Conservation (phyloP, 2,113 vertebrate genomes). For the Perccottus glenii region DNA sequence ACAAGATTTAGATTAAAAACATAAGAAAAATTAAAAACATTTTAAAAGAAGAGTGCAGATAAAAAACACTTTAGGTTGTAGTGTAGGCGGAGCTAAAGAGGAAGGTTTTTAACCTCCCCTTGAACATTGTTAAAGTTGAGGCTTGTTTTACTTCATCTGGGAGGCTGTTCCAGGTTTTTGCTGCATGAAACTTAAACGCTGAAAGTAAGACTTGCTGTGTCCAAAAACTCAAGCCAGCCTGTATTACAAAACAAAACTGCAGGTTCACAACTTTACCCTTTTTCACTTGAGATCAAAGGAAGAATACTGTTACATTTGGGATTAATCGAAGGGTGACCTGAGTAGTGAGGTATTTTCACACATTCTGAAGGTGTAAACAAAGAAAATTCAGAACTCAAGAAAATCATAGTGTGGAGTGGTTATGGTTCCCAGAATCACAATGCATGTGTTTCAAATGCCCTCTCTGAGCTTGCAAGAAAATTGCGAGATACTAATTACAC, state of each 20-base stretch:
- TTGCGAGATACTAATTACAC: constrained; percentile 12
- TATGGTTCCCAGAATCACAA: constrained; percentile 16
- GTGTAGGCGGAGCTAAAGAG: no score
- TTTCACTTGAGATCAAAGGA: constrained; percentile 21
- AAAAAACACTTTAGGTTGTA: no score
- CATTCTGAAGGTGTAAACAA: constrained; percentile 17
- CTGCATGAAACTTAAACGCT: no score
- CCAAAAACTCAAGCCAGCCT: constrained; percentile 3
- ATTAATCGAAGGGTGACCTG: not conserved
- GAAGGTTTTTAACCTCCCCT: no score
- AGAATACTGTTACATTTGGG: constrained; percentile 10
- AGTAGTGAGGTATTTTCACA: constrained; percentile 7
- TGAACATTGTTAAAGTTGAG: no score
- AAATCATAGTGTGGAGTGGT: constrained; percentile 12
- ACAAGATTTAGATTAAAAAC: no score
- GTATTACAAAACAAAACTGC: constrained; percentile 25
- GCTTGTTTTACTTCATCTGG: no score
- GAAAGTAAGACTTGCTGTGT: no score
- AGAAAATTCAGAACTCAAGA: constrained; percentile 19
- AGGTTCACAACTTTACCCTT: constrained; percentile 25
- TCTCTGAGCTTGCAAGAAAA: constrained; percentile 15
- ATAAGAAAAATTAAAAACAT: no score
- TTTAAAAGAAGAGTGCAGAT: no score
- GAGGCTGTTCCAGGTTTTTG: no score
- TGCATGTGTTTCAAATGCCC: constrained; percentile 2